Conservation (phyloP, 1,140 invertebrate genomes). For the Plutomurus gul region DNA sequence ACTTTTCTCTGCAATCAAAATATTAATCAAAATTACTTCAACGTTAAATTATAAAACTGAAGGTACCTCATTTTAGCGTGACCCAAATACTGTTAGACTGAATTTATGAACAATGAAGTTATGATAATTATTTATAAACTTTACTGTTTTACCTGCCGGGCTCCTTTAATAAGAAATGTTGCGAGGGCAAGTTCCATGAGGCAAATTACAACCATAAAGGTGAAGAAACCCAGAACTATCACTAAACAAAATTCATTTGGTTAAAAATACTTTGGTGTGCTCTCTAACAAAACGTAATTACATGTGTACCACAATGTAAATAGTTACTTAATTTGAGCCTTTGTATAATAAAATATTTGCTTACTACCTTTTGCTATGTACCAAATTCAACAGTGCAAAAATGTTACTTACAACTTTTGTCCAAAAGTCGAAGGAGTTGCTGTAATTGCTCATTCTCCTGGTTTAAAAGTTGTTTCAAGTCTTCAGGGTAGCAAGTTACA, state of each 20-base stretch:
- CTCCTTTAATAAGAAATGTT: constrained; percentile 31
- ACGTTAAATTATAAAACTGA: too few relatives aligned
- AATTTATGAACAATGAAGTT: too few relatives aligned
- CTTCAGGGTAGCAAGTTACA: constrained; percentile 3
- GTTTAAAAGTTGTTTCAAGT: neutral
- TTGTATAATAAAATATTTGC: too few relatives aligned
- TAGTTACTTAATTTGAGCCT: too few relatives aligned
- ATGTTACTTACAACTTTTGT: neutral
- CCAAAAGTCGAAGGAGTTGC: neutral
- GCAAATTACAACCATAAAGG: constrained; percentile 40
- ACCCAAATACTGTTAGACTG: too few relatives aligned
- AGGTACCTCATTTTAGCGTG: too few relatives aligned
- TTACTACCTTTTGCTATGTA: too few relatives aligned
- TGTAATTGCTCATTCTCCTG: constrained; percentile 15
- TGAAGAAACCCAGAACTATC: constrained; percentile 35
- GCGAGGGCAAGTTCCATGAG: constrained; percentile 34
- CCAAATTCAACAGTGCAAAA: neutral
- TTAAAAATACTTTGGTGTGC: too few relatives aligned
- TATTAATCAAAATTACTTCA: too few relatives aligned
- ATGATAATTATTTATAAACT: neutral
- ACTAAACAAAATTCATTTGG: neutral
- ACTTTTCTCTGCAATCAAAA: neutral
- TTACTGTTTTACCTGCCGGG: constrained; percentile 11
- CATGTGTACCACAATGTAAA: too few relatives aligned
- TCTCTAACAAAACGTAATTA: too few relatives aligned